These are phyloP conservation scores for Limnephilus auricula DNA, from an alignment of 2,888 invertebrate genomes.

Conservation along the genomic window DNA sequence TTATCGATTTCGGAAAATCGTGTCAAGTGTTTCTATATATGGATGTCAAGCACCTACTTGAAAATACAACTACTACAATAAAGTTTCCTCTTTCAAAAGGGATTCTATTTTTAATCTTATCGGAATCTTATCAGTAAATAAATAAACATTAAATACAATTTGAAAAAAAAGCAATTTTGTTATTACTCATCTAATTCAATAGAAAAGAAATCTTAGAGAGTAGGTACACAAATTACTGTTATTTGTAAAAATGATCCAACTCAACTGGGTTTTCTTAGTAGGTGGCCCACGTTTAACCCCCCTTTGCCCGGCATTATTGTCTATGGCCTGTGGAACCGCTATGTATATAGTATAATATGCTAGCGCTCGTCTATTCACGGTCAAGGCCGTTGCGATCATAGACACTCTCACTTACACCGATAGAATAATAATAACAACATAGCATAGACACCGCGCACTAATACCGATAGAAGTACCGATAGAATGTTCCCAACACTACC, in stretches of 20 bases:
- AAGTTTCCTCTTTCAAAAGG: neutral
- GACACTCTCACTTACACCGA: neutral
- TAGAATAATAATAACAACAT: constrained; percentile 8
- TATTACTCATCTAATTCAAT: neutral
- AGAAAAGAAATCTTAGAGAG: neutral
- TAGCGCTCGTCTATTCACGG: constrained; percentile 44
- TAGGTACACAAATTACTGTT: neutral
- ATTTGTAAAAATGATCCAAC: neutral
- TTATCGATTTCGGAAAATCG: neutral
- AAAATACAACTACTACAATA: neutral
- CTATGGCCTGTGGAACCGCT: constrained; percentile 16
- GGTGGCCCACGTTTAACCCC: neutral
- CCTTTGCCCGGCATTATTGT: constrained; percentile 24
- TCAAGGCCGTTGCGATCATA: constrained; percentile 35
- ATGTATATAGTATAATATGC: neutral
- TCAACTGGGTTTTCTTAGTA: constrained; percentile 17
- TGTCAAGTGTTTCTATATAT: neutral
- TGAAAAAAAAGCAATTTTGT: neutral
- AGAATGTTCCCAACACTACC: neutral
- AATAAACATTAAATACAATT: neutral
- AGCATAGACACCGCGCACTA: neutral
- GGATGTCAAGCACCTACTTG: neutral
- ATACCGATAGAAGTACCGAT: neutral
- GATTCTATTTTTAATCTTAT: neutral
- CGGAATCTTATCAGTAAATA: neutral